Percentiles rank a stretch among this genome's conserved stretches.
Evolutionary conservation across 2,113 vertebrate species (phyloP).

Genomic region (Pterophyllum scalare): DNA sequence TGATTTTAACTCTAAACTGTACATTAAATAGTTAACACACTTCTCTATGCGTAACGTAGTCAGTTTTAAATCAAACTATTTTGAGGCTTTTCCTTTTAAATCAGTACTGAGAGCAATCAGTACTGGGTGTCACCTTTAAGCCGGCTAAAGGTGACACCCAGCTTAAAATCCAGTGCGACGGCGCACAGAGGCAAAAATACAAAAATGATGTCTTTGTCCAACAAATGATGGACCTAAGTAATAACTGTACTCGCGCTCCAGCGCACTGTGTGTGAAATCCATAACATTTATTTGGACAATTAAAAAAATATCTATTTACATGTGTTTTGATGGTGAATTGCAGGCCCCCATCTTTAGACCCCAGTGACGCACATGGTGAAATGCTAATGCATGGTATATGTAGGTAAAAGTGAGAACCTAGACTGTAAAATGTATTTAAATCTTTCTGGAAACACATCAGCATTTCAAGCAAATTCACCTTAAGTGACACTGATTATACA

Average conservation of each 20-base stretch:
- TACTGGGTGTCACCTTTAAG: too few relatives aligned
- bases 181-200: neutral
- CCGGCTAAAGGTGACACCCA: too few relatives aligned
- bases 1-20: conserved; percentile 77
- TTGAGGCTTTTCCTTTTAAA: neutral
- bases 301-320: neutral
- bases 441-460: neutral
- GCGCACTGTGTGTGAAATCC: neutral
- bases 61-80: conserved; percentile 21
- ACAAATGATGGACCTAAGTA: neutral
- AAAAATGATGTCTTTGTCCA: neutral
- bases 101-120: neutral
- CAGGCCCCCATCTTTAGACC: neutral
- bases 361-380: neutral
- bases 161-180: accelerated
- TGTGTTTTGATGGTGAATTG: neutral
- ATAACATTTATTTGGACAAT: neutral
- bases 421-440: neutral
- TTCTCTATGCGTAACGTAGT: conserved; percentile 38
- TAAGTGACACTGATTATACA: neutral
- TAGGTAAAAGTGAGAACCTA: neutral
- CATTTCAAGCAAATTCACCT: neutral
- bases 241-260: neutral
- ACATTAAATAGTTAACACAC: conserved; percentile 78
- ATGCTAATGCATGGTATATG: neutral